phyloP scores from a whole-genome alignment of 2,113 vertebrate species.

The Thalassarche chlororhynchos region DNA sequence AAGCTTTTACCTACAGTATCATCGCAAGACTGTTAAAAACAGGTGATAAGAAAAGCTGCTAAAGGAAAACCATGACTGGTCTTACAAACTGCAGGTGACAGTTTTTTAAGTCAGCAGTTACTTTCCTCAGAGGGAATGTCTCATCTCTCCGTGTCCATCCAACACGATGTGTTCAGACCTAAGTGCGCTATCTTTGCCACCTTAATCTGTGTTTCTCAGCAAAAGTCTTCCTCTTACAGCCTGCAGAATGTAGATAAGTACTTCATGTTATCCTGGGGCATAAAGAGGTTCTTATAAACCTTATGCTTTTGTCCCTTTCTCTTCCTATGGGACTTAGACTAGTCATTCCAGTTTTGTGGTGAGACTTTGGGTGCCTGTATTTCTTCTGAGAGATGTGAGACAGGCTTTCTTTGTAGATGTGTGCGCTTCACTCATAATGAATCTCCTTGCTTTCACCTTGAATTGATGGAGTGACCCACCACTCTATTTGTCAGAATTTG shows the following conservation, averaged over 20 bases:
- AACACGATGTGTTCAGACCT: background rate
- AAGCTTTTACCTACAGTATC: background rate
- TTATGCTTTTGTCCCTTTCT: background rate
- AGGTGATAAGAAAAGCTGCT: background rate
- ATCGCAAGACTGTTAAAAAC: background rate
- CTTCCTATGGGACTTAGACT: background rate
- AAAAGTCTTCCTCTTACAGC: background rate
- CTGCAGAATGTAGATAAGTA: background rate
- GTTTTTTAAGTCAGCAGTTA: background rate
- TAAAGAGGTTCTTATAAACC: background rate
- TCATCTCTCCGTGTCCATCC: background rate
- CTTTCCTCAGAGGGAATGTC: background rate
- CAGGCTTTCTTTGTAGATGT: background rate
- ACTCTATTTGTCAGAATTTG: background rate
- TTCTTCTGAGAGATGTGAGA: background rate
- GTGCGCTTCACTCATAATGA: background rate
- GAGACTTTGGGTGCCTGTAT: background rate
- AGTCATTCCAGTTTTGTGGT: background rate
- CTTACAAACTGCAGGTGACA: background rate
- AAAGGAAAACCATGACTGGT: background rate
- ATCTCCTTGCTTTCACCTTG: background rate
- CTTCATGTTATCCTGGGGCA: background rate
- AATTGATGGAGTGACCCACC: background rate
- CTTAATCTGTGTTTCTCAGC: background rate
- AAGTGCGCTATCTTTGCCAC: background rate